These are phyloP conservation scores for Intellagama lesueurii DNA, from an alignment of 2,797 vertebrate genomes.

Conservation along the genomic window DNA sequence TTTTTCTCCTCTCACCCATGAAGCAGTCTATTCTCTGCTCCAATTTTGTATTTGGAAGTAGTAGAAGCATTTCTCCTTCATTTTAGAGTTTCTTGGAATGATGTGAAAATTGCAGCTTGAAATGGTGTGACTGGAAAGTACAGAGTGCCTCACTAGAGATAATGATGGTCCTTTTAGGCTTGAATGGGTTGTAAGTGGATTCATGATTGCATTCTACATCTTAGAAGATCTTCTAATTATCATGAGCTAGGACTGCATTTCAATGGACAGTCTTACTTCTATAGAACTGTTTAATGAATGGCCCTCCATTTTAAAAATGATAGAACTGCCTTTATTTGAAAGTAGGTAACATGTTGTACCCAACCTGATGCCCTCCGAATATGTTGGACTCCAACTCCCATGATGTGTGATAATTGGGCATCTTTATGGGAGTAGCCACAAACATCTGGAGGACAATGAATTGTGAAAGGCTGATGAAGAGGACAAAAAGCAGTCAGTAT, in stretches of 20 bases:
- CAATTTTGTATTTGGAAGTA: neutral
- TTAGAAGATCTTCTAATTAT: conserved; percentile 27
- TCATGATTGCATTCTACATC: conserved; percentile 27
- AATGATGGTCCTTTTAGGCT: conserved; percentile 7
- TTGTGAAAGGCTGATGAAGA: neutral
- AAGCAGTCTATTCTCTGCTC: neutral
- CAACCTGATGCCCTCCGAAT: neutral
- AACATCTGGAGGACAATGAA: neutral
- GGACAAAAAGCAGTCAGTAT: neutral
- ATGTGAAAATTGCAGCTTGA: conserved; percentile 8
- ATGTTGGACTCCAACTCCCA: neutral
- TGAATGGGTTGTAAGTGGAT: conserved; percentile 36
- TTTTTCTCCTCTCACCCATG: neutral
- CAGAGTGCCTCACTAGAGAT: conserved; percentile 5
- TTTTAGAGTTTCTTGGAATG: conserved; percentile 3
- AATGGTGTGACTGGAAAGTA: conserved; percentile 2
- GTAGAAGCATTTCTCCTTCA: conserved; percentile 14
- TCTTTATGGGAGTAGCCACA: neutral
- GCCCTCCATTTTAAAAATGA: neutral
- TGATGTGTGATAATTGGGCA: neutral
- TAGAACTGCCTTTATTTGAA: neutral
- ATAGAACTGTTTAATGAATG: conserved; percentile 19
- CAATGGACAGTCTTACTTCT: conserved; percentile 16
- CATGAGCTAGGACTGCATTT: neutral
- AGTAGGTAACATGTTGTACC: neutral